A percentile compares a stretch with the other conserved stretches of the same genome.
These are phyloP conservation scores for Elgaria multicarinata DNA, from an alignment of 2,113 vertebrate species.

Conservation along the genomic window DNA sequence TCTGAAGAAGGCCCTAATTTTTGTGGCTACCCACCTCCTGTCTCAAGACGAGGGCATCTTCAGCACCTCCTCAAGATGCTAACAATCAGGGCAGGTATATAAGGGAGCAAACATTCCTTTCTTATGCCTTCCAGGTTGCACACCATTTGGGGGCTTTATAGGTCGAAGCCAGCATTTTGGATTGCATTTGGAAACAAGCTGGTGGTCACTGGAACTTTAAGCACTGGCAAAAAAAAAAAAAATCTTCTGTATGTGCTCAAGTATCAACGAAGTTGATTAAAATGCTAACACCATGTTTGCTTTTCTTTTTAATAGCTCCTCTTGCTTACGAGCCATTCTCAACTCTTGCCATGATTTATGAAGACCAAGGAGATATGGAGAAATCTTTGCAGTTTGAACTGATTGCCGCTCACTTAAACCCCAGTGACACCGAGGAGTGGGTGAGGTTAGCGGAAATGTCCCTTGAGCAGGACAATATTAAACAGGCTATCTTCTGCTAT, in stretches of 20 bases:
- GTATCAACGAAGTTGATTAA: neutral
- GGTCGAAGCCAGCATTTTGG: neutral
- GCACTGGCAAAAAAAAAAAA: neutral
- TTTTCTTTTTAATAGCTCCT: conserved; percentile 82
- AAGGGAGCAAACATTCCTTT: neutral
- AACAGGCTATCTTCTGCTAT: conserved; percentile 96
- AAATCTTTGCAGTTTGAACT: conserved; percentile 96
- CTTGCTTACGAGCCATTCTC: conserved; percentile 98
- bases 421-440: conserved; percentile 96
- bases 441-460: conserved; percentile 96
- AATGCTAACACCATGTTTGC: neutral
- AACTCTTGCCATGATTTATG: conserved; percentile 97
- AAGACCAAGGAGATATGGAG: conserved; percentile 94
- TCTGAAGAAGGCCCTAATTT: neutral
- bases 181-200: neutral
- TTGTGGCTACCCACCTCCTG: neutral
- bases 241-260: neutral
- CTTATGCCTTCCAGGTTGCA: neutral
- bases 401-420: conserved; percentile 97
- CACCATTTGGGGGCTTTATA: neutral
- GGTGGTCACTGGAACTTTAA: neutral
- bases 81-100: neutral
- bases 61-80: neutral
- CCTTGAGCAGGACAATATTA: conserved; percentile 95
- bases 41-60: neutral